These are phyloP conservation scores for Aspiorhynchus laticeps DNA, from an alignment of 2,113 vertebrate species.

Conservation along the genomic window DNA sequence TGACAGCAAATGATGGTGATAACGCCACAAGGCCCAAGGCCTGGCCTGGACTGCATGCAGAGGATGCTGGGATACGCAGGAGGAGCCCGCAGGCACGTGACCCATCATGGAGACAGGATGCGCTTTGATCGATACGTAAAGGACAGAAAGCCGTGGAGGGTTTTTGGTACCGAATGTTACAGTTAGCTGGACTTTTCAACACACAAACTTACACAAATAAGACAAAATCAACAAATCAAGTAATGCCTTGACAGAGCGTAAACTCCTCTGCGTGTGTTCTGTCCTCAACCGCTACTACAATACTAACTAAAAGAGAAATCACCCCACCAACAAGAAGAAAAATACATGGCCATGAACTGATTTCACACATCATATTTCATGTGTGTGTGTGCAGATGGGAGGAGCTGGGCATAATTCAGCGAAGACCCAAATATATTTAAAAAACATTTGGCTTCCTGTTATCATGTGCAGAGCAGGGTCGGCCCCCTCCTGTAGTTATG, in stretches of 20 bases:
- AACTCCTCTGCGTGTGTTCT: background rate
- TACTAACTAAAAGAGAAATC: background rate
- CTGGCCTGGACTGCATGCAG: constrained; percentile 15
- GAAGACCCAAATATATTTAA: constrained; percentile 2
- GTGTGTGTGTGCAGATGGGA: background rate
- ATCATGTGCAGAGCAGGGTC: background rate
- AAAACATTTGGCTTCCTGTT: background rate
- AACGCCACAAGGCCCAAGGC: background rate
- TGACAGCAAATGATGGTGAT: constrained; percentile 7
- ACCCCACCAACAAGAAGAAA: background rate
- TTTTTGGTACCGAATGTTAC: constrained; percentile 39
- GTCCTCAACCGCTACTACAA: background rate
- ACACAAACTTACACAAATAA: constrained; percentile 23
- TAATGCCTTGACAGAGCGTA: constrained; percentile 29
- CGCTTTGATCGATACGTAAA: background rate
- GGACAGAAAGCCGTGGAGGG: background rate
- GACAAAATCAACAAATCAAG: constrained; percentile 27
- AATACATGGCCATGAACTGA: background rate
- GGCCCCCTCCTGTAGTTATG: background rate
- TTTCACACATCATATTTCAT: background rate
- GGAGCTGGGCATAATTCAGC: background rate
- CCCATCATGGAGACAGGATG: background rate
- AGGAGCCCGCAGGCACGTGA: constrained; percentile 17
- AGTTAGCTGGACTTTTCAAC: background rate
- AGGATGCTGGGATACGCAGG: constrained; percentile 26